phyloP scores from a whole-genome alignment of 2,113 vertebrate genomes.

The Litocranius walleri region DNA sequence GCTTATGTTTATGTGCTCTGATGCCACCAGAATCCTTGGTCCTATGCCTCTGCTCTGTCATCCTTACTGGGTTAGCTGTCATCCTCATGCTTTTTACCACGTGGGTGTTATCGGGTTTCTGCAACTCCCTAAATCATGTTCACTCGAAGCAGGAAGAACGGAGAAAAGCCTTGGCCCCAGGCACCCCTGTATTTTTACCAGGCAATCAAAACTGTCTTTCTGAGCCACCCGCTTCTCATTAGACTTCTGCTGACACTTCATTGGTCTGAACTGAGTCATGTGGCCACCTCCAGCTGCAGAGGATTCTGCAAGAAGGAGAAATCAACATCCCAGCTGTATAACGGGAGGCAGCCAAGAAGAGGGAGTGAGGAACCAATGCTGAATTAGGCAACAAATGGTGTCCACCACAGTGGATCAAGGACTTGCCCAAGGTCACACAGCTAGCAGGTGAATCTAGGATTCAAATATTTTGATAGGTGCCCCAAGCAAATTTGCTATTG shows the following conservation, averaged over 20 bases:
- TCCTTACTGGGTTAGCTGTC: neutral
- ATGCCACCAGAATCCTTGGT: neutral
- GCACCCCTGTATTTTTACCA: neutral
- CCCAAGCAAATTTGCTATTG: neutral
- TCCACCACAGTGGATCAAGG: rapidly evolving
- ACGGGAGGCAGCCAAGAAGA: neutral
- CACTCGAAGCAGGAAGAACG: neutral
- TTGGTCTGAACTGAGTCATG: neutral
- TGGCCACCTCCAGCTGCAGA: neutral
- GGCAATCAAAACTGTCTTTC: neutral
- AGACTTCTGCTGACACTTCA: neutral
- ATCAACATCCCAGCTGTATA: neutral
- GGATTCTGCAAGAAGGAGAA: neutral
- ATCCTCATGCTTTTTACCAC: neutral
- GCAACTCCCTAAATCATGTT: neutral
- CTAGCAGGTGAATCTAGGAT: neutral
- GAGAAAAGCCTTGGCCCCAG: neutral
- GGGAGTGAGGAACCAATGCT: rapidly evolving
- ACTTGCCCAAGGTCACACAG: neutral
- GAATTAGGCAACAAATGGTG: neutral
- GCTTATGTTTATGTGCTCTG: neutral
- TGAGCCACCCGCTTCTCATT: neutral
- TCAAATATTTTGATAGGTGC: neutral
- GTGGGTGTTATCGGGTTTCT: neutral
- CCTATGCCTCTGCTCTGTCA: neutral